phyloP scores from a whole-genome alignment of 2,888 invertebrate genomes.

The Synanthedon myopaeformis region DNA sequence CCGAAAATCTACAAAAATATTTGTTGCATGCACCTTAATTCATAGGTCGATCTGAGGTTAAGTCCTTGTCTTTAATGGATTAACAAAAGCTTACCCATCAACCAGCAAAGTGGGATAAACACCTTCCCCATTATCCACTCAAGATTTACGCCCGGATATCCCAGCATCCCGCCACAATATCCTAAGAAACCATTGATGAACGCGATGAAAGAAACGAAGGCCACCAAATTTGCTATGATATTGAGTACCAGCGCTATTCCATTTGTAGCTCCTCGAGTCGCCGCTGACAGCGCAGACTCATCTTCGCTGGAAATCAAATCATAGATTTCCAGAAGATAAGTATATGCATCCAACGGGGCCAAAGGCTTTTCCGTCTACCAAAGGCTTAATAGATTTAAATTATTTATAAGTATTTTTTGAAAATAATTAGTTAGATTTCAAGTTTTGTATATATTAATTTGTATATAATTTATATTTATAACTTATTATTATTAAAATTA shows the following conservation, averaged over 20 bases:
- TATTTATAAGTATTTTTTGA: too few relatives aligned
- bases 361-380: too few relatives aligned
- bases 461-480: too few relatives aligned
- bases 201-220: conserved; percentile 88
- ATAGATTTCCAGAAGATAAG: too few relatives aligned
- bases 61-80: background rate
- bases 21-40: too few relatives aligned
- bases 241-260: conserved; percentile 86
- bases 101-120: conserved; percentile 90
- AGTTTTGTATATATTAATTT: too few relatives aligned
- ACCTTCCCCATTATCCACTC: conserved; percentile 87
- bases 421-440: too few relatives aligned
- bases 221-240: conserved; percentile 91
- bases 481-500: too few relatives aligned
- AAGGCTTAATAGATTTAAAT: too few relatives aligned
- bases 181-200: conserved; percentile 84
- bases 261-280: conserved; percentile 86
- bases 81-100: conserved; percentile 75
- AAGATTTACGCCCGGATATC: conserved; percentile 71
- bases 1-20: too few relatives aligned
- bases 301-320: conserved; percentile 72
- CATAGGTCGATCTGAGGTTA: too few relatives aligned
- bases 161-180: conserved; percentile 86
- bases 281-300: conserved; percentile 89
- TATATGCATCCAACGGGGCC: too few relatives aligned